A percentile compares a stretch with the other conserved stretches of the same genome.
phyloP scores from a whole-genome alignment of 2,888 invertebrate genomes.

The Orthosia gothica region DNA sequence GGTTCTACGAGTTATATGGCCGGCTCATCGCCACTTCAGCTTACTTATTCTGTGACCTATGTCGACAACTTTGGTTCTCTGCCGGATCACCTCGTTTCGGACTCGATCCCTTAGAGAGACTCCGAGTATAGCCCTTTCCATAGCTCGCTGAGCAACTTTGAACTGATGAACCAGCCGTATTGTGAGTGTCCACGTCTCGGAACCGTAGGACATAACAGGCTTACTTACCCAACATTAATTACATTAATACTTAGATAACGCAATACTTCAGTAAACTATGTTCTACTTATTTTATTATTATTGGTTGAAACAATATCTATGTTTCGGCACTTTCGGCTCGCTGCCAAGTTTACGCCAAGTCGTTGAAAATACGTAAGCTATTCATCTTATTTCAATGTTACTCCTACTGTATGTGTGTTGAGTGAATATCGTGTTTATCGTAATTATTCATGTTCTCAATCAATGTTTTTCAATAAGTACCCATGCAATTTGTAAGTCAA shows the following conservation, averaged over 20 bases:
- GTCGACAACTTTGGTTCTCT: too few species aligned
- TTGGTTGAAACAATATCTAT: conserved; percentile 10
- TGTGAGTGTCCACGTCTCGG: too few species aligned
- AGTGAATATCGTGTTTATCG: conserved; percentile 18
- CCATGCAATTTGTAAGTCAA: too few species aligned
- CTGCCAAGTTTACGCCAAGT: conserved; percentile 50
- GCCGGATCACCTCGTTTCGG: too few species aligned
- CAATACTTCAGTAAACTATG: neutral
- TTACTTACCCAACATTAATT: neutral
- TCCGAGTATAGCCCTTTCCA: too few species aligned
- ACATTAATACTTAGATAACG: neutral
- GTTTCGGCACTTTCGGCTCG: conserved; percentile 46
- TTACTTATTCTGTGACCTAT: too few species aligned
- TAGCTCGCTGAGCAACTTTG: too few species aligned
- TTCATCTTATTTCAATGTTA: conserved; percentile 2
- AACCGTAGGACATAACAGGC: too few species aligned
- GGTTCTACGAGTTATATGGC: too few species aligned
- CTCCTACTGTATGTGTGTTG: conserved; percentile 1
- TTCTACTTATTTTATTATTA: conserved; percentile 8
- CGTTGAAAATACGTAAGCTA: conserved; percentile 21
- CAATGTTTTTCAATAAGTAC: neutral
- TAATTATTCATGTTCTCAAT: conserved; percentile 5
- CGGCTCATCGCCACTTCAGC: too few species aligned
- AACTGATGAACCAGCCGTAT: too few species aligned
- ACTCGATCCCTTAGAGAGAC: too few species aligned